Conservation (phyloP, 2,888 invertebrate species). For the Loripinus fragilis region DNA sequence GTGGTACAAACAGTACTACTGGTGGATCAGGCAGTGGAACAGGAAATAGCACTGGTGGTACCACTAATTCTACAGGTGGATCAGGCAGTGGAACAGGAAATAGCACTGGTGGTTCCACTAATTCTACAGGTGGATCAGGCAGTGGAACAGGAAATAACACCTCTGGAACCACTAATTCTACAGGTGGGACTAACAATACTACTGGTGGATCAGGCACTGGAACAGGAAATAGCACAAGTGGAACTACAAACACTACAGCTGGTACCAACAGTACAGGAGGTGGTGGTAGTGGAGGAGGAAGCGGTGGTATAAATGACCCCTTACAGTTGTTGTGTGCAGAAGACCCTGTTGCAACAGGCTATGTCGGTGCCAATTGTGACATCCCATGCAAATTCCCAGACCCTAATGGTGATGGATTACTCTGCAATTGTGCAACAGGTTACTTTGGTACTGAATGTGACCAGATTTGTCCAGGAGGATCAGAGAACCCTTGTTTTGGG, state of each 20-base stretch:
- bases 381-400: slow-evolving; percentile 46
- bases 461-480: slow-evolving; percentile 65
- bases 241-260: not conserved
- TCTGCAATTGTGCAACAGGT: slow-evolving; percentile 64
- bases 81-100: too few relatives aligned
- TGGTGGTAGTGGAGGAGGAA: not conserved
- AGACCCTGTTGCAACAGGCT: slow-evolving; percentile 27
- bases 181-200: too few relatives aligned
- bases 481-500: slow-evolving; percentile 55
- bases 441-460: slow-evolving; percentile 66
- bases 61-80: too few relatives aligned
- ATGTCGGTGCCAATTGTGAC: slow-evolving; percentile 50
- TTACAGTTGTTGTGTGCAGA: slow-evolving; percentile 13
- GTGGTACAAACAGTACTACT: too few relatives aligned
- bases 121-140: too few relatives aligned
- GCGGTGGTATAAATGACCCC: not conserved
- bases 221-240: too few relatives aligned
- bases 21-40: too few relatives aligned
- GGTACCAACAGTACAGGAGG: not conserved
- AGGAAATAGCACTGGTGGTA: too few relatives aligned
- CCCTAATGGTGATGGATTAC: slow-evolving; percentile 12
- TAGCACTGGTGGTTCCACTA: too few relatives aligned
- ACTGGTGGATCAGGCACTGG: too few relatives aligned
- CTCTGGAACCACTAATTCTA: too few relatives aligned
- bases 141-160: too few relatives aligned